phyloP scores from a whole-genome alignment of 2,888 invertebrate species.

The Melanostoma scalare region DNA sequence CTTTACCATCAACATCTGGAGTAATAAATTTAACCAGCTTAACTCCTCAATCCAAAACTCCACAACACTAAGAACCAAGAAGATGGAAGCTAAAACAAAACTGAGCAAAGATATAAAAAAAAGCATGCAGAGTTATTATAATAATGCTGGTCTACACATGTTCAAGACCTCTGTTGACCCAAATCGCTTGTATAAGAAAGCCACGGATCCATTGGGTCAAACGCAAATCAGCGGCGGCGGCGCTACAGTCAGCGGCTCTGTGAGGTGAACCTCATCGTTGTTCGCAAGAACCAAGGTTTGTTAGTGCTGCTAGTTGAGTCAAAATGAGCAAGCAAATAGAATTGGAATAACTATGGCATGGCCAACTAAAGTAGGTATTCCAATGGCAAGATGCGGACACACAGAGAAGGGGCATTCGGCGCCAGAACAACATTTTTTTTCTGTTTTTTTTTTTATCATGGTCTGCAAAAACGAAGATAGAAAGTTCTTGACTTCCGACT shows the following conservation, averaged over 20 bases:
- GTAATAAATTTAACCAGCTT: slow-evolving; percentile 13
- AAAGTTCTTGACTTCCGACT: slow-evolving; percentile 47
- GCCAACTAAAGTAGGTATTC: not conserved
- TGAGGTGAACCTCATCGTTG: slow-evolving; percentile 29
- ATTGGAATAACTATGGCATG: slow-evolving; percentile 14
- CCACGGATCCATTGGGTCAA: slow-evolving; percentile 59
- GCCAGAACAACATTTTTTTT: no score
- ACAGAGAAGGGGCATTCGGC: not conserved
- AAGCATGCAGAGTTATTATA: not conserved
- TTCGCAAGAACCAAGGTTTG: slow-evolving; percentile 24
- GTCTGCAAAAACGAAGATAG: slow-evolving; percentile 2
- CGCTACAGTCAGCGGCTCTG: slow-evolving; percentile 37
- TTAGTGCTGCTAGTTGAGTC: slow-evolving; percentile 15
- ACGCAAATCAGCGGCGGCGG: slow-evolving; percentile 47
- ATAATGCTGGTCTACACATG: slow-evolving; percentile 54
- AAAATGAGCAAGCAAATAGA: slow-evolving; percentile 38
- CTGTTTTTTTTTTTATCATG: no score
- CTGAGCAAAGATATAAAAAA: not conserved
- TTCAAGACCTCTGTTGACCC: slow-evolving; percentile 66
- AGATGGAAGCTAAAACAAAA: slow-evolving; percentile 26
- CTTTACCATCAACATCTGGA: slow-evolving; percentile 25
- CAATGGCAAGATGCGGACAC: not conserved
- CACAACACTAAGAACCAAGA: slow-evolving; percentile 3
- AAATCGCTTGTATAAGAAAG: slow-evolving; percentile 49
- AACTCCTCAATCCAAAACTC: slow-evolving; percentile 10